phyloP scores from a whole-genome alignment of 2,888 invertebrate species.

The Hypena proboscidalis region DNA sequence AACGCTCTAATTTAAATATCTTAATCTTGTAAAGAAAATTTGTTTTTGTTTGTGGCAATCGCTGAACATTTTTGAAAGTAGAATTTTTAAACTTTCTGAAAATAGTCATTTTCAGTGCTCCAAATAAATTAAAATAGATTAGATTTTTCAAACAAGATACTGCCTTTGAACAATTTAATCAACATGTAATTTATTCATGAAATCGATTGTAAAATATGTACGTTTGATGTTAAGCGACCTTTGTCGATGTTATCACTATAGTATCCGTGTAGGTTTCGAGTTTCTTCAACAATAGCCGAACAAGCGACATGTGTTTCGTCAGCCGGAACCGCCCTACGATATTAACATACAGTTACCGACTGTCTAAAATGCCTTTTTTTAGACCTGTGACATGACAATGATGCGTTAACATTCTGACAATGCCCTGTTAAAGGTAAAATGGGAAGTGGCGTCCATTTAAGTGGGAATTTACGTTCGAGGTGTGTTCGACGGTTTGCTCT shows the following conservation, averaged over 20 bases:
- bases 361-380: conserved; percentile 65
- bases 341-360: conserved; percentile 76
- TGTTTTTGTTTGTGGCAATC: conserved; percentile 20
- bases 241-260: conserved; percentile 59
- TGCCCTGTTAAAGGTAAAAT: conserved; percentile 69
- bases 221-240: conserved; percentile 41
- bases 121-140: no score
- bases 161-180: conserved; percentile 18
- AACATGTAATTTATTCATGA: conserved; percentile 41
- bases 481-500: conserved; percentile 33
- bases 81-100: neutral
- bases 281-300: conserved; percentile 69
- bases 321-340: conserved; percentile 66
- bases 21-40: conserved; percentile 10
- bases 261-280: conserved; percentile 58
- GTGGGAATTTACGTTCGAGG: conserved; percentile 49
- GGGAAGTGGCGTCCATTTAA: conserved; percentile 63
- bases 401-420: conserved; percentile 78
- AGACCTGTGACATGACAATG: conserved; percentile 78
- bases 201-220: conserved; percentile 41
- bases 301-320: conserved; percentile 77
- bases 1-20: conserved; percentile 31
- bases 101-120: neutral
- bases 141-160: neutral
- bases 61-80: conserved; percentile 5